These are phyloP conservation scores for Saccostrea glomerata DNA, from an alignment of 1,140 invertebrate species.

Conservation along the genomic window DNA sequence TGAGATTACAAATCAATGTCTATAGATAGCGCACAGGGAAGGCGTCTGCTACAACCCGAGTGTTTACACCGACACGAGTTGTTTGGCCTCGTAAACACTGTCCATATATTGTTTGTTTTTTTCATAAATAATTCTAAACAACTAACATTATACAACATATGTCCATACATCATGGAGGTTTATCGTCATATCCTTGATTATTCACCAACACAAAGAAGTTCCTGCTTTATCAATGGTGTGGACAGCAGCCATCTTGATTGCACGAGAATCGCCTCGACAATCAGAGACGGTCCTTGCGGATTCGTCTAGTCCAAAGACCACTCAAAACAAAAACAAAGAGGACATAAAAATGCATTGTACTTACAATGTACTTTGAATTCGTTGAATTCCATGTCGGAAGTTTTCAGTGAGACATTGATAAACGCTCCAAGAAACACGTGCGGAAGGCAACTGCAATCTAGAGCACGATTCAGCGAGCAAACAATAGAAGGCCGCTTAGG, in stretches of 20 bases:
- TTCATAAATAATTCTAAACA: not conserved
- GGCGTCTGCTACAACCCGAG: slow-evolving; percentile 10
- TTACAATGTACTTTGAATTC: not conserved
- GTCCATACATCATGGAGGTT: not conserved
- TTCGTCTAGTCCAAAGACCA: not conserved
- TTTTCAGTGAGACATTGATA: not conserved
- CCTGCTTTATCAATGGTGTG: not conserved
- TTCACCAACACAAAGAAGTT: not conserved
- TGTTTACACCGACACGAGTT: not conserved
- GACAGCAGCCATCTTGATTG: slow-evolving; percentile 29
- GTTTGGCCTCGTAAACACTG: not conserved
- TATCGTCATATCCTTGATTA: not conserved
- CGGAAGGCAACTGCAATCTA: slow-evolving; percentile 29
- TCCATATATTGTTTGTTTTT: not conserved
- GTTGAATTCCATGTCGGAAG: not conserved
- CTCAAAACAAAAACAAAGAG: not conserved
- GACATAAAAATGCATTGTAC: not conserved
- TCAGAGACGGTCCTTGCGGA: not conserved
- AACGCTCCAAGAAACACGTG: slow-evolving; percentile 26
- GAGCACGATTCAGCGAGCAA: slow-evolving; percentile 2
- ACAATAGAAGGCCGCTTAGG: slow-evolving; percentile 34
- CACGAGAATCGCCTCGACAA: slow-evolving; percentile 18
- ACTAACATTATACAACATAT: not conserved
- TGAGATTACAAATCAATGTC: slow-evolving; percentile 31
- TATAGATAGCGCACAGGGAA: slow-evolving; percentile 20